phyloP scores from a whole-genome alignment of 2,888 invertebrate species.

The Yponomeuta cagnagella region DNA sequence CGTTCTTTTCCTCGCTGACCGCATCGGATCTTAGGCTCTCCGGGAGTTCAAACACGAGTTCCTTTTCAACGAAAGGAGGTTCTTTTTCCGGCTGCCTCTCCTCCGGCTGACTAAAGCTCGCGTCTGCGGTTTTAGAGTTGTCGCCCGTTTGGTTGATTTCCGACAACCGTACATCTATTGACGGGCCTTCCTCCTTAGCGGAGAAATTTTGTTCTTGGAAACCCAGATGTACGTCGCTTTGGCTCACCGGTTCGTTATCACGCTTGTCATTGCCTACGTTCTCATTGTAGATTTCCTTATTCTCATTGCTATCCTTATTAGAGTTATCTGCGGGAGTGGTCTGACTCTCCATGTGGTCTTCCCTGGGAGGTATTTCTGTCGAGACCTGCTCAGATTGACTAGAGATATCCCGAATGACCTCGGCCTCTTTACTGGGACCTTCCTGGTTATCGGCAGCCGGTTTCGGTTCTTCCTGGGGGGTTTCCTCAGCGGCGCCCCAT shows the following conservation, averaged over 20 bases:
- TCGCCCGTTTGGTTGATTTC: slow-evolving; percentile 38
- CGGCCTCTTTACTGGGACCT: not conserved
- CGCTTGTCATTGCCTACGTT: not conserved
- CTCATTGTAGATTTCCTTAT: not conserved
- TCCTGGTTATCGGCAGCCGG: not conserved
- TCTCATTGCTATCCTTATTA: not conserved
- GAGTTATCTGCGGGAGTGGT: not conserved
- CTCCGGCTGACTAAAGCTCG: slow-evolving; percentile 35
- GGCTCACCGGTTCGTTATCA: not conserved
- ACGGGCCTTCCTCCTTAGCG: not conserved
- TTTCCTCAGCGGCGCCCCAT: slow-evolving; percentile 40
- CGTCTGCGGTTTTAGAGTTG: slow-evolving; percentile 44
- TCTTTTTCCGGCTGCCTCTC: not conserved
- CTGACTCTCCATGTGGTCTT: not conserved
- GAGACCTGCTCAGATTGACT: not conserved
- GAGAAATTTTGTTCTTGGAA: not conserved
- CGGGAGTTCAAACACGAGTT: slow-evolving; percentile 4
- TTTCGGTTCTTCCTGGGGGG: slow-evolving; percentile 5
- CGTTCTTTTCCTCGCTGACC: slow-evolving; percentile 2
- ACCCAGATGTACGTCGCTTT: not conserved
- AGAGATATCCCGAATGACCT: not conserved
- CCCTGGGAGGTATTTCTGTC: not conserved
- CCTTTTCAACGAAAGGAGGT: not conserved
- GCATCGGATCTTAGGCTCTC: slow-evolving; percentile 1
- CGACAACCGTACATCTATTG: slow-evolving; percentile 6